Percentiles rank a stretch among this genome's conserved stretches.
Conservation (phyloP, 2,113 vertebrate genomes). For the Pelobates fuscus region DNA sequence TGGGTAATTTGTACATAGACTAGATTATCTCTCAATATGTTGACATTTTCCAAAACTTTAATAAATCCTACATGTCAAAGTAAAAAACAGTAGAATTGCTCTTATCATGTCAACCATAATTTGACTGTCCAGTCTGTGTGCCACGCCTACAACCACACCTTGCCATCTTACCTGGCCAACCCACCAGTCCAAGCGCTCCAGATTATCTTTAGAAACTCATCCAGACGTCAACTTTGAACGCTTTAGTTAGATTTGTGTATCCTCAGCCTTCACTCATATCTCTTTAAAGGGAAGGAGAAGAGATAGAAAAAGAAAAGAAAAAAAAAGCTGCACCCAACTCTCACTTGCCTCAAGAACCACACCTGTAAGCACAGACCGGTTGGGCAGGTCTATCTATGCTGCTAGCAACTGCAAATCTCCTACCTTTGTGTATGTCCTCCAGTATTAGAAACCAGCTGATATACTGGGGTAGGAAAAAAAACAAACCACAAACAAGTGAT, state of each 20-base stretch:
- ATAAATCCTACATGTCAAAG: too few relatives aligned
- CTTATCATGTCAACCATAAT: neutral
- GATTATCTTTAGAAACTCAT: slow-evolving; percentile 5
- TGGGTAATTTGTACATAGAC: too few relatives aligned
- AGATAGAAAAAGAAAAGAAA: neutral
- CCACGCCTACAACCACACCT: neutral
- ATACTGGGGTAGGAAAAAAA: neutral
- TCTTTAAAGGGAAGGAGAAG: slow-evolving; percentile 14
- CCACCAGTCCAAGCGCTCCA: neutral
- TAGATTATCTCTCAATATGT: too few relatives aligned
- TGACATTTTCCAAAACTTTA: too few relatives aligned
- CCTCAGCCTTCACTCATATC: neutral
- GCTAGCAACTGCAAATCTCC: slow-evolving; percentile 20
- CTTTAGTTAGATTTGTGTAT: slow-evolving; percentile 2
- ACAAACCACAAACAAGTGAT: too few relatives aligned
- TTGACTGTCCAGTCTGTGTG: neutral
- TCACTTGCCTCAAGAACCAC: slow-evolving; percentile 36
- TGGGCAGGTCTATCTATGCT: slow-evolving; percentile 25
- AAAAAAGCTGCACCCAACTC: neutral
- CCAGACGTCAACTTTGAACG: neutral
- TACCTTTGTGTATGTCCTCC: neutral
- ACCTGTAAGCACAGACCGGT: slow-evolving; percentile 39
- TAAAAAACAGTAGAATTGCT: too few relatives aligned
- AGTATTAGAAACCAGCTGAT: slow-evolving; percentile 27
- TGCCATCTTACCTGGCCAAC: slow-evolving; percentile 10